Base-by-base conservation (phyloP, 2,113 vertebrate genomes). In the Pagrus major region DNA sequence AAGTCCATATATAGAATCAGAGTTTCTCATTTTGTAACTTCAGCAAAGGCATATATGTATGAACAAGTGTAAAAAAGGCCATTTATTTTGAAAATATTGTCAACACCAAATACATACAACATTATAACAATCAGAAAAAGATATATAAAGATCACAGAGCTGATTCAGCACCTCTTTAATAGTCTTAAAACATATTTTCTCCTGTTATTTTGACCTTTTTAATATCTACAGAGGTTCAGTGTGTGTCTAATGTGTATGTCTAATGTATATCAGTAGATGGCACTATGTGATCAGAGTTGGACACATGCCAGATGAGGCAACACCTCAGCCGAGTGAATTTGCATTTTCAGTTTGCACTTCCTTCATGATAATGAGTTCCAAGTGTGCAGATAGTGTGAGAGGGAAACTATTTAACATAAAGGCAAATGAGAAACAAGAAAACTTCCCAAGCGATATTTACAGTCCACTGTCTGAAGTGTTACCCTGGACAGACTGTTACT, bases 221-320 rank as follows among this genome's bases (percentile, higher is more conserved):
- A 25, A 51, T 63, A 59, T 7, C 4, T 20, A 52, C 42, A 27
- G 2, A 39, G 25, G 12, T n/a, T 42, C 49, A 9, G 25, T 27
- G 29, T 81, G 73, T 58, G 12, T n/a, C 42, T 42, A 9, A 29
- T 27, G 29, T 81, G 73, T 58, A 55, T 77, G 87, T 76, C 42
- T 54, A 18, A 0, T 59, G n/a, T 47, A 1, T 23, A 76, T 70
- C 93, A 87, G 69, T 87, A 89, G 91, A 72, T 85, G 92, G 91
- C 82, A 88, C 75, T 92, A 76, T 88, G 29, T 71, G 83, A 87
- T 70, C 83, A 92, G 47, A 78, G 23, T 54, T 18, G 33, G 73
- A 35, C 6, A n/a, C 1, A 16, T 0, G 5, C 46, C 25, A 66
- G 5, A 5, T 42, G 20, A 39, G 5, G 0, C 4, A 16, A 2